Evolutionary conservation across 2,888 invertebrate genomes (phyloP), one percentile per base, ranked within the genome.

Genomic region (Conops quadrifasciatus): DNA sequence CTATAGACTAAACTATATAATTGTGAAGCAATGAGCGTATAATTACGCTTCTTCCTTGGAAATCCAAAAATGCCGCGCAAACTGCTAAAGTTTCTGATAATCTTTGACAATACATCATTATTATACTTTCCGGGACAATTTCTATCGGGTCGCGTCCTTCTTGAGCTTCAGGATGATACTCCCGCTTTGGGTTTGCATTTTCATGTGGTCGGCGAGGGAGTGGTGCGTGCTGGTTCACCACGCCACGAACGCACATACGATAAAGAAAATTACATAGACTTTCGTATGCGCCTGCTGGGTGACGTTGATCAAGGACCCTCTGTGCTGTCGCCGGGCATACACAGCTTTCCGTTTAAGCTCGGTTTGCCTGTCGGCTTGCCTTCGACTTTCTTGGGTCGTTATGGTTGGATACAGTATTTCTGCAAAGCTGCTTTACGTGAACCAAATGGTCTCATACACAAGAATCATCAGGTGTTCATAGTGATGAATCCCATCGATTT

Each of bases 381-480:
- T 0, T 96, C 96, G 2, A 96, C 96, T 53, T 96, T 96, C 86
- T 88, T 96, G 19, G 96, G 96, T 45, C 95, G 95, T 75, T 95
- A 95, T 80, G 96, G 96, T 64, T 96, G 96, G 96, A 95, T 96
- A 62, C 96, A 96, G 86, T 96, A 96, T 86, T 96, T 91, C 83
- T 96, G 96, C 82, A 95, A 95, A 85, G 94, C 95, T 24, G 95
- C 95, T 0, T 87, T 96, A 21, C 88, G 95, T 63, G 96, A 96
- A 80, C 94, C 95, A 9, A 86, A 84, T 53, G 96, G 96, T 0
- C 87, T 96, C 49, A 94, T 95, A 5, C 96, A 96, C 83, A 96
- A 96, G 86, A 96, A 96, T 84, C 96, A 96, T 85, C 96, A 96
- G 87, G 96, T 96, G n/a, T 96, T 96, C 86, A 95, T 96, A 80